Evolutionary conservation across 2,888 invertebrate species (phyloP).

Genomic region (Hypomecis punctinalis): DNA sequence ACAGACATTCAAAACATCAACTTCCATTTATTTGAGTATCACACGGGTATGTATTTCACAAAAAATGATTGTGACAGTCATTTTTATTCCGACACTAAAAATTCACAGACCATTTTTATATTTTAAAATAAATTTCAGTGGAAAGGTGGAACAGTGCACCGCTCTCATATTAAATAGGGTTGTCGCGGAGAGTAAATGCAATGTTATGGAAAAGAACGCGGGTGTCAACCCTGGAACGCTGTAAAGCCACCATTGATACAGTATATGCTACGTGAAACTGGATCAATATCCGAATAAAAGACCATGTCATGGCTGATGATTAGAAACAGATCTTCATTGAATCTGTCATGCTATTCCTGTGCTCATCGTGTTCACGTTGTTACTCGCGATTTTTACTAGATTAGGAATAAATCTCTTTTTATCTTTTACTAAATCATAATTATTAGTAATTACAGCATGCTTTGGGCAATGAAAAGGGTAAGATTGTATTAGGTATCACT

Average conservation of each 20-base stretch:
- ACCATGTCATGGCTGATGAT: no score
- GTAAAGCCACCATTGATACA: conserved; percentile 15
- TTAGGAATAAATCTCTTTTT: no score
- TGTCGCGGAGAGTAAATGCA: conserved; percentile 40
- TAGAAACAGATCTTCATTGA: no score
- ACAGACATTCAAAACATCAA: background rate
- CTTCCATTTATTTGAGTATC: conserved; percentile 10
- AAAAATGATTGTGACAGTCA: conserved; percentile 19
- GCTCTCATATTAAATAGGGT: conserved; percentile 42
- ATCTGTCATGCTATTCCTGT: no score
- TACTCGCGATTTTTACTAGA: no score
- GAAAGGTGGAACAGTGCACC: conserved; percentile 31
- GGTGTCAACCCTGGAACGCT: conserved; percentile 39
- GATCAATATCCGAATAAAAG: no score
- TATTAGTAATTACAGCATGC: no score
- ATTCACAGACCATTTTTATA: conserved; percentile 48
- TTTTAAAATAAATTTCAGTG: conserved; percentile 40
- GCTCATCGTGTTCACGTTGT: no score
- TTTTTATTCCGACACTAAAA: conserved; percentile 32
- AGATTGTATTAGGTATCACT: no score
- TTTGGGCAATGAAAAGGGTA: no score
- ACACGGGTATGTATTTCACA: conserved; percentile 10
- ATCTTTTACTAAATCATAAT: no score
- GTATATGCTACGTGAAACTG: background rate
- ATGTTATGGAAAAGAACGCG: conserved; percentile 39